These are phyloP conservation scores for Xerus rutilus DNA, from an alignment of 2,797 vertebrate genomes.

Conservation along the genomic window DNA sequence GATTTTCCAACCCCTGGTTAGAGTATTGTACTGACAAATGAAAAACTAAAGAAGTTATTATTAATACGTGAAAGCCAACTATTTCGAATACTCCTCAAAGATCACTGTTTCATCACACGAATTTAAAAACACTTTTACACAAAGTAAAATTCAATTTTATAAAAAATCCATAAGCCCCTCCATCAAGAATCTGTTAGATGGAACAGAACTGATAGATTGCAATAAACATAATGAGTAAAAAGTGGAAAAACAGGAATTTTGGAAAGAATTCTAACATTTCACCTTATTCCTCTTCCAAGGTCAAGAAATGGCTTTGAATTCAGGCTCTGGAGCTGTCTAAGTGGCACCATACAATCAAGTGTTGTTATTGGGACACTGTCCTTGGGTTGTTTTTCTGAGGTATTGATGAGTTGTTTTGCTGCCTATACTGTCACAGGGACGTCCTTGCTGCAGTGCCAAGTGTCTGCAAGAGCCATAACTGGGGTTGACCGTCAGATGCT, in stretches of 20 bases:
- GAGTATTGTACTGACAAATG: neutral
- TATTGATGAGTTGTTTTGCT: neutral
- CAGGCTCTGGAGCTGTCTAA: neutral
- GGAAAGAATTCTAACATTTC: slow-evolving; percentile 24
- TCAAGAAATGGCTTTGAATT: neutral
- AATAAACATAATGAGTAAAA: neutral
- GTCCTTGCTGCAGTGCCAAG: neutral
- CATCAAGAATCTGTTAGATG: neutral
- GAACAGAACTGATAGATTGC: neutral
- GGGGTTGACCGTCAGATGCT: neutral
- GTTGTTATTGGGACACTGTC: neutral
- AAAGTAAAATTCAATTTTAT: slow-evolving; percentile 4
- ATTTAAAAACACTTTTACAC: neutral
- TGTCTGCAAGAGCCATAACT: neutral
- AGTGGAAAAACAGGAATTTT: neutral
- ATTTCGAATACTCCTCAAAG: slow-evolving; percentile 9
- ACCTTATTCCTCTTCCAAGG: neutral
- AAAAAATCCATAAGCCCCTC: neutral
- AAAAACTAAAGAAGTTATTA: neutral
- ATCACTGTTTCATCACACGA: neutral
- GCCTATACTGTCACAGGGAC: neutral
- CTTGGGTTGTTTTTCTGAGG: neutral
- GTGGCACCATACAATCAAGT: neutral
- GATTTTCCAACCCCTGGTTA: neutral
- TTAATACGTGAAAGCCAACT: neutral